Conservation (phyloP, 2,888 invertebrate species). For the Campoletis raptor region DNA sequence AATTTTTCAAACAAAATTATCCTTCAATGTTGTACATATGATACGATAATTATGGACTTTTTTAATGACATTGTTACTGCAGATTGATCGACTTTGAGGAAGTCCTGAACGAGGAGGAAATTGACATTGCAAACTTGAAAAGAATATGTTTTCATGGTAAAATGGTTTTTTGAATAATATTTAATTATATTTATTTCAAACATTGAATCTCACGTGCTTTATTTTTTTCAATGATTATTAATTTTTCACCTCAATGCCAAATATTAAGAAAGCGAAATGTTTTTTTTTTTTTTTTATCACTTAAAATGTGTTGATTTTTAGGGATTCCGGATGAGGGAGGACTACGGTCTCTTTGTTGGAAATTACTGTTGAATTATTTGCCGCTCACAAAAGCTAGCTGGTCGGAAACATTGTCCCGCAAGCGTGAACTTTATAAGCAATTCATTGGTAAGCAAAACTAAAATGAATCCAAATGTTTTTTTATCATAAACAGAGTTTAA, state of each 20-base stretch:
- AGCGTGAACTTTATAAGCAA: slow-evolving; percentile 92
- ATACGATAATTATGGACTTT: neutral
- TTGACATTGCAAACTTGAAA: slow-evolving; percentile 89
- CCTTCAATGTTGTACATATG: neutral
- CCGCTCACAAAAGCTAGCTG: slow-evolving; percentile 90
- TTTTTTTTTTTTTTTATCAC: slow-evolving; percentile 32
- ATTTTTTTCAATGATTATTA: neutral
- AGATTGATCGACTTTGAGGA: slow-evolving; percentile 94
- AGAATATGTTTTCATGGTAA: slow-evolving; percentile 93
- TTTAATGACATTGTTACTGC: slow-evolving; percentile 78
- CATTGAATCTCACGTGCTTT: neutral
- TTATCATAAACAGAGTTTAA: neutral
- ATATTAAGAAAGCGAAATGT: neutral
- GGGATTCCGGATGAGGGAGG: slow-evolving; percentile 96
- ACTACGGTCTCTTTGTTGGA: slow-evolving; percentile 94
- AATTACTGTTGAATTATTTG: slow-evolving; percentile 94
- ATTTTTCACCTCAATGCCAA: neutral
- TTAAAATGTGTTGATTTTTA: slow-evolving; percentile 80
- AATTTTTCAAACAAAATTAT: neutral
- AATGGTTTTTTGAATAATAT: slow-evolving; percentile 56
- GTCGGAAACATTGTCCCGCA: slow-evolving; percentile 89
- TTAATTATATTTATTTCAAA: neutral
- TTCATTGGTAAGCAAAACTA: slow-evolving; percentile 88
- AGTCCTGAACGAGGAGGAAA: slow-evolving; percentile 89
- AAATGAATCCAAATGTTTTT: neutral